Evolutionary conservation across 1,140 invertebrate genomes (phyloP), one percentile per base, ranked within the genome.

Genomic region (Euura lappo): DNA sequence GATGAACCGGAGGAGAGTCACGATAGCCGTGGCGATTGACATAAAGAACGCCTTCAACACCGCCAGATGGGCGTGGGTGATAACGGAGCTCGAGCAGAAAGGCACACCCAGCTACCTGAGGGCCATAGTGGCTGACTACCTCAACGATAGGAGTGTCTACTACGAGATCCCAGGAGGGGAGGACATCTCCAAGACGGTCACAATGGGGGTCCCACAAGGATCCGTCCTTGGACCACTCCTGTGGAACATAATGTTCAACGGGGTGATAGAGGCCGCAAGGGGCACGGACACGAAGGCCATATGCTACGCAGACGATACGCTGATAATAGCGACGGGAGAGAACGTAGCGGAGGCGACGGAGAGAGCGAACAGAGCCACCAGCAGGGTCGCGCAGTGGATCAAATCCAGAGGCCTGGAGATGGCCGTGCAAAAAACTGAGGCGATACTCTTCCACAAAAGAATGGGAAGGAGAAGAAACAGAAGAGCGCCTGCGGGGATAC

Each of bases 171-270:
- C 51, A 3, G 51, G n/a, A 11, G 6, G 51, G 6, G 28, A 28
- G 1, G 28, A 28, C 28, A 28, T 28, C 28, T 28, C 28, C 28
- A 28, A 28, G 28, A 28, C 28, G 28, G 51, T 60, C 3, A 2
- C 51, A 3, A n/a, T n/a, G 3, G 51, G 51, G 6, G 51, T 60
- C 51, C 77, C 80, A 6, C 81, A 85, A 65, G 79, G 79, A 1
- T 79, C 76, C 6, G 74, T 81, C 7, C 68, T 84, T 0, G 80
- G 78, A 8, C 81, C 78, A 0, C 71, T 67, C 3, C 72, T 82
- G 6, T 83, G 82, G 79, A 82, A 82, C 71, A n/a, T 79, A 1
- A 47, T 77, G 42, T 84, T 81, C 46, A 79, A 83, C 66, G 76
- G 43, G 13, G 45, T 84, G 4, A 73, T 83, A 4, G 68, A 67